Base-by-base conservation (phyloP, 2,797 vertebrate genomes). In the Onychomys torridus region DNA sequence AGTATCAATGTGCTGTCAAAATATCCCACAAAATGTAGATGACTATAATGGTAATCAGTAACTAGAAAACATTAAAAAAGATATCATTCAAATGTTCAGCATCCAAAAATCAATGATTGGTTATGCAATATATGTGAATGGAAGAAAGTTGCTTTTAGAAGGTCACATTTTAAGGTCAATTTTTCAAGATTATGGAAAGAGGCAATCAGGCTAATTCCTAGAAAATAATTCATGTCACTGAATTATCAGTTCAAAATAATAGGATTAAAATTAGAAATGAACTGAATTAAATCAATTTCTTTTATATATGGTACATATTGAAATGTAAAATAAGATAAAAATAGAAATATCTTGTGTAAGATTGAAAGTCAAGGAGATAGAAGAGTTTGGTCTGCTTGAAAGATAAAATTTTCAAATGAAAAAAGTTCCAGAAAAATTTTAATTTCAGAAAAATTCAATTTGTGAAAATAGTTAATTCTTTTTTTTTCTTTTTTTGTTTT, bases 201-300 rank as follows among this genome's bases (percentile, higher is more conserved):
- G 32, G 34, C 73, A 94, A 67, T 95, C 90, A 97, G 55, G 27
- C 69, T 88, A 69, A 67, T 67, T 46, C 71, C 23, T 76, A 32
- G 34, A 86, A 94, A 96, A 89, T 97, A 96, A 96, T 86, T 95
- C 40, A 89, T 91, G 63, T 89, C 78, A 79, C 43, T 55, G 78
- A 96, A 95, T 95, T 95, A 92, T 79, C 89, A 96, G 75, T 85
- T 95, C 85, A 86, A 5, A 87, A 90, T 92, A 83, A 69, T 69
- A 86, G 11, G n/a, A 75, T 89, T 95, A 89, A 97, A 98, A 93
- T 94, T 95, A 94, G 61, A 96, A 95, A 23, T 90, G 37, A 94
- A 96, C 46, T 96, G 49, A 95, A 96, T 95, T 95, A 94, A 85
- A 89, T 49, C 78, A 40, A 27, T 96, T 94, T 75, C 59, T 63